These are phyloP conservation scores for Cariama cristata DNA, from an alignment of 2,113 vertebrate species.

Conservation along the genomic window DNA sequence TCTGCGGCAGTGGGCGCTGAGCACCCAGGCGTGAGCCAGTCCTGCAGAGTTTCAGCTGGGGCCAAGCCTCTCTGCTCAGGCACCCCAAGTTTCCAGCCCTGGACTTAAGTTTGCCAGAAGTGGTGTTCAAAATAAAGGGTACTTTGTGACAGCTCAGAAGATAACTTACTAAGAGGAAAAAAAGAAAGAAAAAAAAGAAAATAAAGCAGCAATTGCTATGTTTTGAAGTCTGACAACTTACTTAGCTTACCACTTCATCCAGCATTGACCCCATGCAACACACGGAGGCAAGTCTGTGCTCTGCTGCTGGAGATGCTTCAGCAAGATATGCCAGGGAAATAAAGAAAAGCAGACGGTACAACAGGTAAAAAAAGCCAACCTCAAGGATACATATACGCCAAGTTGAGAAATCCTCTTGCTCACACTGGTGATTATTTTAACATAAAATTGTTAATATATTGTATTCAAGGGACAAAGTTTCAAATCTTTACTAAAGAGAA, in stretches of 20 bases:
- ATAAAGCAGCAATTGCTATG: no score
- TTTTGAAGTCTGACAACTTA: not conserved
- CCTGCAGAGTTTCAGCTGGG: no score
- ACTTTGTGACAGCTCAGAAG: fast-evolving
- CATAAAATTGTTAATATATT: not conserved
- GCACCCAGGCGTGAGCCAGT: fast-evolving
- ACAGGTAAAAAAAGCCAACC: not conserved
- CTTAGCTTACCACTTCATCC: not conserved
- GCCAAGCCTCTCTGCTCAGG: not conserved
- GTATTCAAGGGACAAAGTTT: not conserved
- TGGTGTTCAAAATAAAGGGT: not conserved
- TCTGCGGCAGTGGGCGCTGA: fast-evolving
- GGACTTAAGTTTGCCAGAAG: not conserved
- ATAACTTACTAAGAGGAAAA: not conserved
- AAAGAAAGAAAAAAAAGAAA: fast-evolving
- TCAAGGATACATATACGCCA: not conserved
- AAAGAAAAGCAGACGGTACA: not conserved
- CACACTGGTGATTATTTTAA: not conserved
- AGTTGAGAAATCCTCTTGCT: not conserved
- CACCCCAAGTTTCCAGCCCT: not conserved
- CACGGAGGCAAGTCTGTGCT: fast-evolving
- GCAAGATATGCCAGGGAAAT: fast-evolving
- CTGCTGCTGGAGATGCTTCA: not conserved
- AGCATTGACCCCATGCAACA: fast-evolving
- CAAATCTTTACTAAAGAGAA: not conserved